Conservation (phyloP, 2,113 vertebrate species). For the Verasper variegatus region DNA sequence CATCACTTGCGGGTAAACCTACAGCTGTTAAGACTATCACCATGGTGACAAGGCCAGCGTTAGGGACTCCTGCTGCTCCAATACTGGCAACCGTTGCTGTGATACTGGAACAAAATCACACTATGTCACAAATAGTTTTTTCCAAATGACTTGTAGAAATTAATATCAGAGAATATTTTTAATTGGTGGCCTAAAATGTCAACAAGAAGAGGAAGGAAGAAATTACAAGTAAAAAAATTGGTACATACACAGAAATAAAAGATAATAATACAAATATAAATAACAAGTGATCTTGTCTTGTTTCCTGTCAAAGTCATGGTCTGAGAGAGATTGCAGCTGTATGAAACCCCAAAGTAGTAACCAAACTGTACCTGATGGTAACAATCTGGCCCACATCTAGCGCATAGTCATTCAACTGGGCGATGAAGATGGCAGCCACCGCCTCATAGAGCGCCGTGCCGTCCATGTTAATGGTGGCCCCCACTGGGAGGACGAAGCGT, state of each 20-base stretch:
- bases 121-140: constrained; percentile 2
- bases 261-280: too few species aligned
- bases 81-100: constrained; percentile 97
- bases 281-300: background rate
- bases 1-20: constrained; percentile 92
- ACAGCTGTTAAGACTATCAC: constrained; percentile 96
- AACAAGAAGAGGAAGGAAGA: background rate
- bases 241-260: too few species aligned
- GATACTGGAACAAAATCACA: constrained; percentile 83
- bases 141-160: background rate
- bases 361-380: constrained; percentile 89
- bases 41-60: constrained; percentile 98
- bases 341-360: background rate
- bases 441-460: constrained; percentile 97
- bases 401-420: constrained; percentile 90
- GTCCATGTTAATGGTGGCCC: constrained; percentile 99
- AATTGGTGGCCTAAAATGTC: too few species aligned
- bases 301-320: background rate
- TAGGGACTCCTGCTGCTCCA: constrained; percentile 95
- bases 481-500: constrained; percentile 94
- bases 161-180: too few species aligned
- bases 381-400: constrained; percentile 92
- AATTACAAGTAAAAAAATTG: too few species aligned
- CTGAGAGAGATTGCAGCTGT: too few species aligned
- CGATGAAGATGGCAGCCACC: constrained; percentile 96